These are phyloP conservation scores for Mythimna impura DNA, from an alignment of 2,888 invertebrate species.

Conservation along the genomic window DNA sequence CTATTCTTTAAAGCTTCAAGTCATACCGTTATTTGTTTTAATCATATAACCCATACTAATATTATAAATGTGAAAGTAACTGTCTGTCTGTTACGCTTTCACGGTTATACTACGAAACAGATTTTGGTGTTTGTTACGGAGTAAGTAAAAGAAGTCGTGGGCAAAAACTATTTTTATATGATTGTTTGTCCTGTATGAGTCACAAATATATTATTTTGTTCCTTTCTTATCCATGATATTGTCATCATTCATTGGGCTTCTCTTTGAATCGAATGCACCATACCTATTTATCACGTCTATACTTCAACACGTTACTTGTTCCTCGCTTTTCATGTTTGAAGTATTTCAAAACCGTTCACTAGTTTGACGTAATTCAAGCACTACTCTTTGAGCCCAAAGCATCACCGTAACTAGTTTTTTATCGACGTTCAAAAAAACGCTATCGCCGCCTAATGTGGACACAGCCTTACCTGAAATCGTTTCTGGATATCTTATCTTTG, in stretches of 20 bases:
- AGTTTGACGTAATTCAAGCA: neutral
- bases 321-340: neutral
- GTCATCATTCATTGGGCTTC: neutral
- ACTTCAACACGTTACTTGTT: neutral
- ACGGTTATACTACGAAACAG: too few species aligned
- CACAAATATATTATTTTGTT: too few species aligned
- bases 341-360: constrained; percentile 1
- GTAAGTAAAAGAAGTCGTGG: too few species aligned
- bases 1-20: too few species aligned
- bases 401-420: neutral
- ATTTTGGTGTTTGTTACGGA: too few species aligned
- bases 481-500: constrained; percentile 13
- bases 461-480: constrained; percentile 6
- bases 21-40: too few species aligned
- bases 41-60: too few species aligned
- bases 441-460: neutral
- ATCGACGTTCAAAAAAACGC: constrained; percentile 10
- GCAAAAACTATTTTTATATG: too few species aligned
- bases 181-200: too few species aligned
- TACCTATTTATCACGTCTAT: neutral
- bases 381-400: neutral
- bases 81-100: too few species aligned
- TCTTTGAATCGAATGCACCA: neutral
- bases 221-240: neutral
- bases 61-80: too few species aligned